Conservation (phyloP, 2,113 vertebrate genomes). For the Ondatra zibethicus region DNA sequence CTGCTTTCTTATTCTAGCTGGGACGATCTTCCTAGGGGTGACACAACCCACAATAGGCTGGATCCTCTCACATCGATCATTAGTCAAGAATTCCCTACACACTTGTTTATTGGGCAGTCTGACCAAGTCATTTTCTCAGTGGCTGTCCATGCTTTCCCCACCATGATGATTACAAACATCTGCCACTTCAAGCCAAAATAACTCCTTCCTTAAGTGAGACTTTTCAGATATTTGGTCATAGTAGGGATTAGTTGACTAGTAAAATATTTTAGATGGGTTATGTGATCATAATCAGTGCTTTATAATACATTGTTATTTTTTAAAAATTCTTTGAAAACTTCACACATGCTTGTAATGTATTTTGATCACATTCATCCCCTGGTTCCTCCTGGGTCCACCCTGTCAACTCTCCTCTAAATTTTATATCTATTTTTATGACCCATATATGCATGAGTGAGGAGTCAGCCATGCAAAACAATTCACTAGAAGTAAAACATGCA, state of each 20-base stretch:
- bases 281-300: not conserved
- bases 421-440: not conserved
- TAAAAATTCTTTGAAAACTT: not conserved
- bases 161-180: not conserved
- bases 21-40: not conserved
- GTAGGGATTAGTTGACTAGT: not conserved
- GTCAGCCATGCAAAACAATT: not conserved
- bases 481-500: not conserved
- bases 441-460: not conserved
- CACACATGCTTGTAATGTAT: not conserved
- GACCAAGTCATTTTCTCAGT: not conserved
- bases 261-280: not conserved
- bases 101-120: not conserved
- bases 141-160: not conserved
- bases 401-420: not conserved
- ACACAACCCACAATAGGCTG: not conserved
- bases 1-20: not conserved
- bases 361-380: not conserved
- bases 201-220: not conserved
- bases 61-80: not conserved
- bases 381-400: not conserved
- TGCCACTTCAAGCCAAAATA: not conserved
- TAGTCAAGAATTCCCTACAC: not conserved
- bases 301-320: not conserved
- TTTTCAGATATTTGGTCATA: not conserved